phyloP scores from a whole-genome alignment of 1,140 invertebrate species.

The Cotesia typhae region DNA sequence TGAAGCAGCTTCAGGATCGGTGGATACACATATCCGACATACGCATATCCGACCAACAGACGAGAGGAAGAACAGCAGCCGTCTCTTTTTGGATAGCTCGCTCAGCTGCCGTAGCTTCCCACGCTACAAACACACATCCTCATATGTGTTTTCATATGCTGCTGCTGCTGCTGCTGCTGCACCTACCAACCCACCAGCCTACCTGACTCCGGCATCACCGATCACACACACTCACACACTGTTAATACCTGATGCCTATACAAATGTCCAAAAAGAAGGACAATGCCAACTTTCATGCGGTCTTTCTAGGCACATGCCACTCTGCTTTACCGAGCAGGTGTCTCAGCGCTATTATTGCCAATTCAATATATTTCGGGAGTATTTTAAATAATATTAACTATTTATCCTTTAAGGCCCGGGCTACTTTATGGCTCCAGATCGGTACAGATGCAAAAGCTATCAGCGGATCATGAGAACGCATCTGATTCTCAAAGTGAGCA shows the following conservation, averaged over 20 bases:
- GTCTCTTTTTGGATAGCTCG: constrained; percentile 34
- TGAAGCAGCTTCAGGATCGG: neutral
- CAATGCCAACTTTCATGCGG: constrained; percentile 29
- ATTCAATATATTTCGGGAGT: constrained; percentile 3
- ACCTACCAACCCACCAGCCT: neutral
- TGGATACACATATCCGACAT: neutral
- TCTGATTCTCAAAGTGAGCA: neutral
- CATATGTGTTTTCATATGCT: neutral
- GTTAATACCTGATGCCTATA: constrained; percentile 53
- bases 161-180: too few relatives aligned
- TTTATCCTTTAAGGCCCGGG: too few relatives aligned
- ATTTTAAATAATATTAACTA: too few relatives aligned
- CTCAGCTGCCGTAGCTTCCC: constrained; percentile 66
- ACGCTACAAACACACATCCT: constrained; percentile 49
- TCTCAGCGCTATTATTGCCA: constrained; percentile 16
- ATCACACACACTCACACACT: constrained; percentile 37
- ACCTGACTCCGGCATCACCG: neutral
- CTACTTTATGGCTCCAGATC: too few relatives aligned
- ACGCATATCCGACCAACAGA: constrained; percentile 15
- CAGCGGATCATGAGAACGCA: neutral
- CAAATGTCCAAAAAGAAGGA: constrained; percentile 29
- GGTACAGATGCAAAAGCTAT: constrained; percentile 4
- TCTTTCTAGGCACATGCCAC: constrained; percentile 31
- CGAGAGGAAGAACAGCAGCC: constrained; percentile 27
- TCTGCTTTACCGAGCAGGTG: constrained; percentile 26